These are phyloP conservation scores for Ophthalmolycus amberensis DNA, from an alignment of 2,113 vertebrate genomes.

Conservation along the genomic window DNA sequence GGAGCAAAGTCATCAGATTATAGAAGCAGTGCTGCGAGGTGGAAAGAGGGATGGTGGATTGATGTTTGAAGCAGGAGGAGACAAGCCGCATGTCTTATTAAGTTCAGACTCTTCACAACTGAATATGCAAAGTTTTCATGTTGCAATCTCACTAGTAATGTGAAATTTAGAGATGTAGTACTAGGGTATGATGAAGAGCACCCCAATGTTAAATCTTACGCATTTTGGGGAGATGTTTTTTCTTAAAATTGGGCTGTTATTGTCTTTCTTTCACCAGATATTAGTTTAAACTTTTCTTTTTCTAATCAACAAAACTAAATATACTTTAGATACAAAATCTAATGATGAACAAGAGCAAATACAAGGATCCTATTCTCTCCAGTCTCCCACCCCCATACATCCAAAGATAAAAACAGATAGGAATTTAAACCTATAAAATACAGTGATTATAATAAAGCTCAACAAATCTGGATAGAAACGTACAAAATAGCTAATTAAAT, in stretches of 20 bases:
- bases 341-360: neutral
- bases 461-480: neutral
- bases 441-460: neutral
- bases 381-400: neutral
- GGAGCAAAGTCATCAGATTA: conserved; percentile 25
- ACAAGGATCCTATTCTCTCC: neutral
- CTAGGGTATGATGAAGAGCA: neutral
- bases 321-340: neutral
- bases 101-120: neutral
- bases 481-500: neutral
- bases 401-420: neutral
- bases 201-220: neutral
- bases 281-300: neutral
- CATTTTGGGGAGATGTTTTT: neutral
- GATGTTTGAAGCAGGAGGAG: neutral
- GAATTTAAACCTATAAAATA: neutral
- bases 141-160: neutral
- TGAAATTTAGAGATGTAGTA: neutral
- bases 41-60: neutral
- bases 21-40: neutral
- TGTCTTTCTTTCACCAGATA: neutral
- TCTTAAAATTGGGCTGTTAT: neutral
- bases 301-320: no score
- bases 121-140: neutral
- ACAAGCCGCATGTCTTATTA: neutral